Conservation (phyloP, 1,140 invertebrate genomes). For the Achroia grisella region DNA sequence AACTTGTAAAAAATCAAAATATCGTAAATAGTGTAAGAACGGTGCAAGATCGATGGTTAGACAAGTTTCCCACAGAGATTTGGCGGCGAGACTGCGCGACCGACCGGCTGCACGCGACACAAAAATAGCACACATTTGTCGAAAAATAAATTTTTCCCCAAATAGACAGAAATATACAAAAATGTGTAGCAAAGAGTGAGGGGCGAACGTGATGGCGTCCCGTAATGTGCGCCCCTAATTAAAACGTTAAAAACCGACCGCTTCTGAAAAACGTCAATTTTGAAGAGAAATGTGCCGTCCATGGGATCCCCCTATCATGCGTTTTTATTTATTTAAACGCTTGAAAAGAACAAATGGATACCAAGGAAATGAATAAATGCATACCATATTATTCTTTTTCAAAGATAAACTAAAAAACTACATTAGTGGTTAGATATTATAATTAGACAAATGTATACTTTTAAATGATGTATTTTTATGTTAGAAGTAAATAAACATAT, state of each 20-base stretch:
- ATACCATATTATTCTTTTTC: slow-evolving; percentile 8
- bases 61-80: slow-evolving; percentile 70
- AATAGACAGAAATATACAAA: slow-evolving; percentile 73
- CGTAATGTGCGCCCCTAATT: slow-evolving; percentile 72
- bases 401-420: too few species aligned
- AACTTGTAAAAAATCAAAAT: slow-evolving; percentile 24
- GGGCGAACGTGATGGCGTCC: slow-evolving; percentile 62
- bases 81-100: slow-evolving; percentile 42
- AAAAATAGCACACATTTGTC: slow-evolving; percentile 70
- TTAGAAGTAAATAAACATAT: too few species aligned
- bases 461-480: too few species aligned
- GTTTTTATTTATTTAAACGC: slow-evolving; percentile 53
- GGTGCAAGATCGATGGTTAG: slow-evolving; percentile 32
- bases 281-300: slow-evolving; percentile 69
- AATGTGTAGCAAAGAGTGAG: slow-evolving; percentile 65
- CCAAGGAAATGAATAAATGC: slow-evolving; percentile 4
- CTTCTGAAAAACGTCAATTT: slow-evolving; percentile 70
- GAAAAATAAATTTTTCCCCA: slow-evolving; percentile 71
- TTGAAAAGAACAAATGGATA: slow-evolving; percentile 15
- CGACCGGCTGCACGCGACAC: slow-evolving; percentile 65
- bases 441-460: too few species aligned
- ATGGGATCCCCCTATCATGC: slow-evolving; percentile 58
- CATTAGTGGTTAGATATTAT: too few species aligned
- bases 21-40: slow-evolving; percentile 28
- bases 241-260: slow-evolving; percentile 71